phyloP scores from a whole-genome alignment of 2,113 vertebrate species.

The Oenanthe melanoleuca region DNA sequence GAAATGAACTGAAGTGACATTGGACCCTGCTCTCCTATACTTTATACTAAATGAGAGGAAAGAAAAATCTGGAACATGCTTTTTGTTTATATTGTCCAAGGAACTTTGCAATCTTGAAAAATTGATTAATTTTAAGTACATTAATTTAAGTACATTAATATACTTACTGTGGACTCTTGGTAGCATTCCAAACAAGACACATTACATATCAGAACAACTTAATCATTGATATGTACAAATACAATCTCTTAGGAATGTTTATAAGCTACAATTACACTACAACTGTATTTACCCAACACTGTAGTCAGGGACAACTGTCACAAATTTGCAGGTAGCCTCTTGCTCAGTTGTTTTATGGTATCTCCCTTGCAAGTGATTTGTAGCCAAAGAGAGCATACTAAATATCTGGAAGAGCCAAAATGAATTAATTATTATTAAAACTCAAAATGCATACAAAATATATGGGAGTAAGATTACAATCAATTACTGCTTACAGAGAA shows the following conservation, averaged over 20 bases:
- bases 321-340: conserved; percentile 73
- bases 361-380: conserved; percentile 64
- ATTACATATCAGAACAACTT: not conserved
- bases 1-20: not conserved
- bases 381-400: conserved; percentile 77
- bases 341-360: conserved; percentile 63
- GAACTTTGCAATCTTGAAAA: not conserved
- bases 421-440: conserved; percentile 9
- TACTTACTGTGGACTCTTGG: not conserved
- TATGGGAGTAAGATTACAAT: not conserved
- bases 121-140: not conserved
- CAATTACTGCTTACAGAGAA: not conserved
- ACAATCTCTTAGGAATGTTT: not conserved
- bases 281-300: conserved; percentile 76
- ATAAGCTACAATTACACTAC: conserved; percentile 18
- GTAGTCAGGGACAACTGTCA: conserved; percentile 66
- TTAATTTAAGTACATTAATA: not conserved
- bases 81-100: not conserved
- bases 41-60: not conserved
- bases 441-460: not conserved
- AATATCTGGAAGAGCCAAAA: conserved; percentile 72
- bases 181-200: not conserved
- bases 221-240: not conserved
- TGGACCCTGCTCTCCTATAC: not conserved
- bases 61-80: not conserved